These are phyloP conservation scores for Sphaerodactylus townsendi DNA, from an alignment of 2,113 vertebrate species.

Conservation along the genomic window DNA sequence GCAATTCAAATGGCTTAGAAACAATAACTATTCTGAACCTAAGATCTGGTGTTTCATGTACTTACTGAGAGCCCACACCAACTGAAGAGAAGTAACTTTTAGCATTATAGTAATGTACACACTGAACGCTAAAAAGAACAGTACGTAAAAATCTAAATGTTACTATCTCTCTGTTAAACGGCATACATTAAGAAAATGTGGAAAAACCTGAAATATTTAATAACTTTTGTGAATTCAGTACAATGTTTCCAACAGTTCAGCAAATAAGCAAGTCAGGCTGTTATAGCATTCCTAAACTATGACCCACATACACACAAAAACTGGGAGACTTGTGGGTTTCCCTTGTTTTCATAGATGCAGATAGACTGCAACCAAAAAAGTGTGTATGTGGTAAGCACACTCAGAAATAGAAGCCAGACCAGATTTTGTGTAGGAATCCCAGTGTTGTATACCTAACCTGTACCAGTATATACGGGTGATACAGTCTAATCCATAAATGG, in stretches of 20 bases:
- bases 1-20: background rate
- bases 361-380: constrained; percentile 47
- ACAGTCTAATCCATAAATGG: constrained; percentile 33
- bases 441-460: constrained; percentile 30
- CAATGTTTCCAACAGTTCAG: background rate
- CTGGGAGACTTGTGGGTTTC: too few relatives aligned
- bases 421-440: background rate
- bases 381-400: constrained; percentile 21
- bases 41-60: constrained; percentile 19
- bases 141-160: constrained; percentile 23
- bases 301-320: background rate
- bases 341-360: too few relatives aligned
- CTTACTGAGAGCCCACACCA: fast-evolving
- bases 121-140: background rate
- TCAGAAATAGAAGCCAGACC: constrained; percentile 41
- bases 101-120: constrained; percentile 6
- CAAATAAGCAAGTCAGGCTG: constrained; percentile 10
- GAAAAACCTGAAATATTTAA: constrained; percentile 29
- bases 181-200: constrained; percentile 10
- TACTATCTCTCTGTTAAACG: background rate
- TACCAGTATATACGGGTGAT: constrained; percentile 17
- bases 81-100: constrained; percentile 33
- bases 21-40: constrained; percentile 5
- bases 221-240: background rate
- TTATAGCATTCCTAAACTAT: constrained; percentile 7